phyloP scores from a whole-genome alignment of 2,888 invertebrate genomes.

The Ormyrus rosae region DNA sequence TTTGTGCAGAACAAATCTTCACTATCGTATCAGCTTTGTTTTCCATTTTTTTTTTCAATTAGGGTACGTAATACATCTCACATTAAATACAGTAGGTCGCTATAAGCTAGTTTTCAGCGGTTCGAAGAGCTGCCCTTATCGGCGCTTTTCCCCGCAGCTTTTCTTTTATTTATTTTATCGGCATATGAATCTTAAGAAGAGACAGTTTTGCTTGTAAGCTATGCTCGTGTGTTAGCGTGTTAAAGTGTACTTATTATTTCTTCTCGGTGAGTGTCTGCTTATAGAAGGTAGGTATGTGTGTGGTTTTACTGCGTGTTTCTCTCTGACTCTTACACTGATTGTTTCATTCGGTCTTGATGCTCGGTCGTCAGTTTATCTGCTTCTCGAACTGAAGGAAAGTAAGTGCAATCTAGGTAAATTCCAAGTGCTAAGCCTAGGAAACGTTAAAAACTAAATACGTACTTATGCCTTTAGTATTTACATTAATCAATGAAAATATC shows the following conservation, averaged over 20 bases:
- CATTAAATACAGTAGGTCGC: slow-evolving; percentile 69
- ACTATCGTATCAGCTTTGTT: slow-evolving; percentile 65
- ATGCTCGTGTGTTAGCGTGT: slow-evolving; percentile 34
- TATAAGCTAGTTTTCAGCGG: slow-evolving; percentile 65
- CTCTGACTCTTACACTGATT: slow-evolving; percentile 1
- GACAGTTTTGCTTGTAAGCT: slow-evolving; percentile 30
- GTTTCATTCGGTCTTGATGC: not conserved
- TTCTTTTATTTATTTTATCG: slow-evolving; percentile 14
- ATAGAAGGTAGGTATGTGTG: slow-evolving; percentile 7
- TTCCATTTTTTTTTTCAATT: slow-evolving; percentile 62
- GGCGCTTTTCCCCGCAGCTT: not conserved
- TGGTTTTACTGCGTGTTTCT: slow-evolving; percentile 22
- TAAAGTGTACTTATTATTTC: slow-evolving; percentile 9
- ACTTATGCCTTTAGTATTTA: slow-evolving; percentile 39
- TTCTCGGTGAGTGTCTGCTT: slow-evolving; percentile 21
- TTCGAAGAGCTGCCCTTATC: slow-evolving; percentile 53
- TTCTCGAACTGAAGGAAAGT: slow-evolving; percentile 18
- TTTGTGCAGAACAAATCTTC: slow-evolving; percentile 71
- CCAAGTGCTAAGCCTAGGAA: slow-evolving; percentile 19
- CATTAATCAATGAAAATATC: slow-evolving; percentile 38
- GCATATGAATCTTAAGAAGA: slow-evolving; percentile 33
- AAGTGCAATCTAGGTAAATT: slow-evolving; percentile 3
- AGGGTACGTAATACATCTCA: slow-evolving; percentile 69
- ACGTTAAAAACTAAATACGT: slow-evolving; percentile 29
- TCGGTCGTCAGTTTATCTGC: not conserved